phyloP scores from a whole-genome alignment of 2,113 vertebrate genomes.

The Desmodus rotundus region DNA sequence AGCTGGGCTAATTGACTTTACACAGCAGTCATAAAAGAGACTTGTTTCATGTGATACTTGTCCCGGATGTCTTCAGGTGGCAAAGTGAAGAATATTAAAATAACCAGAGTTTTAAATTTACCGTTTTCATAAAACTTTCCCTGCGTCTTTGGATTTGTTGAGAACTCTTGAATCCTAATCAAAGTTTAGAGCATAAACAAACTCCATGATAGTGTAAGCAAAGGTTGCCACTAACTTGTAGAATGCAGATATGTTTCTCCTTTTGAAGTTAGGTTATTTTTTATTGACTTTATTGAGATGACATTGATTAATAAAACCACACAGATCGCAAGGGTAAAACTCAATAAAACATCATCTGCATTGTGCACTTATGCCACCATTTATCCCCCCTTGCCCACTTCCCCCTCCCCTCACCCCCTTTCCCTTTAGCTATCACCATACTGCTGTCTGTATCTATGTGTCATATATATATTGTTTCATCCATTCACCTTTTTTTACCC shows the following conservation, averaged over 20 bases:
- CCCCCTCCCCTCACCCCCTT: background rate
- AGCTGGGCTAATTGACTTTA: background rate
- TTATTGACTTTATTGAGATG: background rate
- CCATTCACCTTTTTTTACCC: background rate
- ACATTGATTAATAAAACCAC: background rate
- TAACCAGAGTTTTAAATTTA: background rate
- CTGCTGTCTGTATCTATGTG: background rate
- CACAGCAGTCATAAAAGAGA: background rate
- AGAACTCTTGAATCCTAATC: background rate
- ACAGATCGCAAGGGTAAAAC: background rate
- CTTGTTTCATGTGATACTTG: background rate
- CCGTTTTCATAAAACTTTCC: background rate
- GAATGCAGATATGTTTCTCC: background rate
- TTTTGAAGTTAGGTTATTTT: slow-evolving; percentile 26
- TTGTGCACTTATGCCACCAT: background rate
- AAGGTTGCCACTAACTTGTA: background rate
- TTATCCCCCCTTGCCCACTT: background rate
- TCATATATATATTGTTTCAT: background rate
- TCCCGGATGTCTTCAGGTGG: background rate
- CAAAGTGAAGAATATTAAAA: background rate
- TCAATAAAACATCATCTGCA: background rate
- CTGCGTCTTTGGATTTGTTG: background rate
- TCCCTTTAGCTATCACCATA: background rate
- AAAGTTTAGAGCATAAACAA: slow-evolving; percentile 2
- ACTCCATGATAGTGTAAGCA: background rate